Evolutionary conservation across 2,797 vertebrate species (phyloP).

Genomic region (Sebastes matsubarae): DNA sequence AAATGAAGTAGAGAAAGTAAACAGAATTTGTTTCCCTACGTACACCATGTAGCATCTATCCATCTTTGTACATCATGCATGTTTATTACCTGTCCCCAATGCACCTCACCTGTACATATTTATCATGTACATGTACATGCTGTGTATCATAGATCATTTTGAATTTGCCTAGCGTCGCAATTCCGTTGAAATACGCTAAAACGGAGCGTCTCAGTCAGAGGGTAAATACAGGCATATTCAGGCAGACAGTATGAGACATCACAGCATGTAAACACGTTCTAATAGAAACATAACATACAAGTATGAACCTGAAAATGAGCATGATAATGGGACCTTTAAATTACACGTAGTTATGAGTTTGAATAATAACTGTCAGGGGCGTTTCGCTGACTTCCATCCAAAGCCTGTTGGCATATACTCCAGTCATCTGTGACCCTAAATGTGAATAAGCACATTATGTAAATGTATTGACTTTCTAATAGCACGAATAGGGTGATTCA

Average conservation of each 20-base stretch:
- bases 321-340: no score
- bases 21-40: background rate
- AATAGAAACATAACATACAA: no score
- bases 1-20: conserved; percentile 6
- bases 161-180: background rate
- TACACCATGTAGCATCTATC: background rate
- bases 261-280: no score
- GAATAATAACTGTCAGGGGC: background rate
- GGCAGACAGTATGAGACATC: no score
- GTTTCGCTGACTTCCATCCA: background rate
- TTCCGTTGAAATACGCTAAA: no score
- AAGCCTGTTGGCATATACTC: background rate
- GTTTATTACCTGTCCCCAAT: conserved; percentile 1
- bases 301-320: no score
- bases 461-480: background rate
- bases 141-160: background rate
- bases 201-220: no score
- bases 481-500: background rate
- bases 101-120: background rate
- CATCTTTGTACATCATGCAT: background rate
- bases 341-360: no score
- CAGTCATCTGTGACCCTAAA: background rate
- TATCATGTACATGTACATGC: background rate
- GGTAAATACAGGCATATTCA: no score
- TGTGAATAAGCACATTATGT: background rate